Base-by-base conservation (phyloP, 92 coral and sea anemone species). In the Porites rus region DNA sequence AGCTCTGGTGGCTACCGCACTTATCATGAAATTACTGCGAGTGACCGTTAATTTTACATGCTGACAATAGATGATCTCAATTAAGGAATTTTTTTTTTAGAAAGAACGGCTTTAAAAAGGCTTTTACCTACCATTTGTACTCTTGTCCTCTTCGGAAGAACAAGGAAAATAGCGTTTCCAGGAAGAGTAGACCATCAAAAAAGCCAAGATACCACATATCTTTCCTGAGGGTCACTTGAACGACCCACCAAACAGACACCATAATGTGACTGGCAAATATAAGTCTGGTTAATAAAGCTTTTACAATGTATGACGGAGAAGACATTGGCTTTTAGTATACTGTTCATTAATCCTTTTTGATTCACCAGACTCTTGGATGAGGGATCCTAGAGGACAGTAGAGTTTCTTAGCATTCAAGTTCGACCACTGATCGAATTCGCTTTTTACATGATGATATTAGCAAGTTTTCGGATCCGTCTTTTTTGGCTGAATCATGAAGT, bases 181-280 rank as follows among this genome's bases (percentile, higher is more conserved):
- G 73, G 43, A 90, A 83, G 4, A 94, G 91, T 0, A 88, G 93
- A 7, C 91, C 89, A 3, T 95, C 95, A 64, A 84, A 94, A 79
- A 93, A 91, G 4, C 95, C 84, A 43, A 97, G 87, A 86, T 91
- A 77, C 99, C 99, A 97, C 6, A 90, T 53, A 14, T 74, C 80
- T 0, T 78, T 28, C n/a, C 92, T 74, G 11, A 79, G 69, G 1
- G 98, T 95, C 2, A 88, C 87, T 68, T 83, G 74, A 21, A 96
- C 96, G 1, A 95, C 98, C 94, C 96, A 91, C 85, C 84, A 95
- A 50, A 97, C 94, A 0, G 99, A 90, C 65, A 95, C 91, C 7
- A 97, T 74, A 9, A 97, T 87, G 21, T 97, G 99, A 12, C 95
- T 88, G 2, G 89, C 85, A 69, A 97, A 92, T 31, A 97, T 68